These are phyloP conservation scores for Mesorhabditis sp. DNA, from an alignment of 2,888 invertebrate genomes.

Conservation along the genomic window DNA sequence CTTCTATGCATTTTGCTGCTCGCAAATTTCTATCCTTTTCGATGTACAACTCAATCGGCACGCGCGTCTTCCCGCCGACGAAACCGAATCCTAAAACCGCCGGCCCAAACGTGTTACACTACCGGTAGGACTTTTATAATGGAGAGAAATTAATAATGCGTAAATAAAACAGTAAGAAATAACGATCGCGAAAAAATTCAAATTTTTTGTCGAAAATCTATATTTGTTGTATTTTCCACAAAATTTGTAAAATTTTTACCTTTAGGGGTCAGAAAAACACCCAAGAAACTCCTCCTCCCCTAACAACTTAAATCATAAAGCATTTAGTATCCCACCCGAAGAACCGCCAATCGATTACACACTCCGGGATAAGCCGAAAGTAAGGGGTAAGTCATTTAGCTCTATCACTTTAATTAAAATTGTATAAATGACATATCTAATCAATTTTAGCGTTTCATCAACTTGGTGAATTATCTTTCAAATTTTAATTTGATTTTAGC, in stretches of 20 bases:
- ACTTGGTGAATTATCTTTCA: neutral
- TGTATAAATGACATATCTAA: too few relatives aligned
- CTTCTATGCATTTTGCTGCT: neutral
- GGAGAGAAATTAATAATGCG: too few relatives aligned
- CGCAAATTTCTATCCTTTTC: neutral
- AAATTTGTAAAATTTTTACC: too few relatives aligned
- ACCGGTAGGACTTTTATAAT: neutral
- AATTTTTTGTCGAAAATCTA: neutral
- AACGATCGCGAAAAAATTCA: neutral
- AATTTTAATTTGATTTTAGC: neutral
- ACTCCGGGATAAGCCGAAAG: conserved; percentile 3
- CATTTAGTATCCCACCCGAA: conserved; percentile 4
- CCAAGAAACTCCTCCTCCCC: neutral
- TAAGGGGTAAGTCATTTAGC: neutral
- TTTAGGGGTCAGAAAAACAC: neutral
- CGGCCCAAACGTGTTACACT: neutral
- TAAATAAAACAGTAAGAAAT: too few relatives aligned
- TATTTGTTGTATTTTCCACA: too few relatives aligned
- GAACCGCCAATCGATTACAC: conserved; percentile 5
- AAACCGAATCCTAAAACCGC: neutral
- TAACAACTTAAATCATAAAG: neutral
- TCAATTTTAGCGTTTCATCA: too few relatives aligned
- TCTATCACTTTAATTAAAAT: too few relatives aligned
- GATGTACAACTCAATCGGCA: neutral
- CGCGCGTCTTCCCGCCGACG: neutral